Evolutionary conservation across 2,888 invertebrate species (phyloP).

Genomic region (Dolomedes plantarius): DNA sequence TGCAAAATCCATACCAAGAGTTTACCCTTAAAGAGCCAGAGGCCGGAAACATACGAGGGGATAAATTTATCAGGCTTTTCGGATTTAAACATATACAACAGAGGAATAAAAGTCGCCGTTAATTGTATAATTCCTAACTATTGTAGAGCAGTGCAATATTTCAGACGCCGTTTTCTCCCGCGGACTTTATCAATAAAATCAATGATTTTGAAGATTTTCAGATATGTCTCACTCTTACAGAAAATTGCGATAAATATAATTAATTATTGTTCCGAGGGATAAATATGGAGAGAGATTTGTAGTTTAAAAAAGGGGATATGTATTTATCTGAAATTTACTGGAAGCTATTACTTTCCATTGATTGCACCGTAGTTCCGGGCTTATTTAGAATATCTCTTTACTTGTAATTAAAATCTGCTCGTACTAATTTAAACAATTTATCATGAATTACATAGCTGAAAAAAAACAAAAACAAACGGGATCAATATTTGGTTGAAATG

Average conservation of each 20-base stretch:
- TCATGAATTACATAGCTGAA: too few relatives aligned
- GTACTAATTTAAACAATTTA: too few relatives aligned
- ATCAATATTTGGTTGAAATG: too few relatives aligned
- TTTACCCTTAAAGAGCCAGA: neutral
- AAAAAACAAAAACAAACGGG: too few relatives aligned
- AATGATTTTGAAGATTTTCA: neutral
- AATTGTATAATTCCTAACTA: neutral
- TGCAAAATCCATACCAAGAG: neutral
- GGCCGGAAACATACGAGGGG: neutral
- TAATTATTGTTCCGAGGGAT: neutral
- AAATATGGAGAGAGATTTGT: neutral
- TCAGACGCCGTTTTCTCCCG: neutral
- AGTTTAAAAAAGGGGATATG: neutral
- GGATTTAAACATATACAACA: neutral
- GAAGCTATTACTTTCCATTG: neutral
- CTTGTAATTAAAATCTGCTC: too few relatives aligned
- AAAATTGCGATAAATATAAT: neutral
- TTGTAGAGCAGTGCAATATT: neutral
- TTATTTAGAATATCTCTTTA: too few relatives aligned
- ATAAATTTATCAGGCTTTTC: neutral
- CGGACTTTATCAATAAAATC: slow-evolving; percentile 6
- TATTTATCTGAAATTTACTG: neutral
- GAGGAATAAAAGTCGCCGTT: neutral
- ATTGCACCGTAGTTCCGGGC: too few relatives aligned
- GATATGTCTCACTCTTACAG: too few relatives aligned